These are phyloP conservation scores for Natrix natrix DNA, from an alignment of 2,797 vertebrate genomes.

Conservation along the genomic window DNA sequence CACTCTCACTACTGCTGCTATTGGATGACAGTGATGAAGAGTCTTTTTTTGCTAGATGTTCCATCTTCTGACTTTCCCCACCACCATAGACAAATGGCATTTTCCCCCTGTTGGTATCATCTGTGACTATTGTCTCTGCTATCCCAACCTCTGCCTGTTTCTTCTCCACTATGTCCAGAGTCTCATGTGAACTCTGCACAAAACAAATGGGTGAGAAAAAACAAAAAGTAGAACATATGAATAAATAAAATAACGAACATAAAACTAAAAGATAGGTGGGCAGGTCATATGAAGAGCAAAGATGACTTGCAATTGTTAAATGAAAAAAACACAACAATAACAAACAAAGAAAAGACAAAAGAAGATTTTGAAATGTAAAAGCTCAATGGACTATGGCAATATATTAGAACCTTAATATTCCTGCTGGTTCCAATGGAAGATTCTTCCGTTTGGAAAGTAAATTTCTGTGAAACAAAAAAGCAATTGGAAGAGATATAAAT, in stretches of 20 bases:
- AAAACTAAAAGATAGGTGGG: constrained; percentile 67
- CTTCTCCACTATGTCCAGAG: constrained; percentile 84
- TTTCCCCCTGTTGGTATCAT: constrained; percentile 81
- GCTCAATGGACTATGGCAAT: constrained; percentile 65
- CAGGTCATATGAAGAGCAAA: constrained; percentile 72
- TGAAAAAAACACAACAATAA: constrained; percentile 67
- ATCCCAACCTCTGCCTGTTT: constrained; percentile 90
- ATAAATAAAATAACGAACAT: constrained; percentile 79
- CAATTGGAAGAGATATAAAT: constrained; percentile 80
- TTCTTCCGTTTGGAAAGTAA: constrained; percentile 73
- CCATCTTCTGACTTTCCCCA: constrained; percentile 69
- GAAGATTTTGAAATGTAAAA: constrained; percentile 60
- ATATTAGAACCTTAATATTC: constrained; percentile 80
- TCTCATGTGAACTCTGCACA: constrained; percentile 85
- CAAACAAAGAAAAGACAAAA: constrained; percentile 65
- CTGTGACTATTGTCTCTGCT: constrained; percentile 86
- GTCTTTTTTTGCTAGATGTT: constrained; percentile 71
- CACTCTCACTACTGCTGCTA: constrained; percentile 86
- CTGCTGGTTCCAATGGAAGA: constrained; percentile 75
- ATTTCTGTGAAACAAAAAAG: constrained; percentile 80
- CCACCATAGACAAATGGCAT: constrained; percentile 73
- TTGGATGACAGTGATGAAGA: constrained; percentile 78
- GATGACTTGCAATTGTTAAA: constrained; percentile 69
- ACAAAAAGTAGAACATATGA: constrained; percentile 73
- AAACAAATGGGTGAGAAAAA: constrained; percentile 74